phyloP scores from a whole-genome alignment of 2,888 invertebrate species.

The Halictus ligatus region DNA sequence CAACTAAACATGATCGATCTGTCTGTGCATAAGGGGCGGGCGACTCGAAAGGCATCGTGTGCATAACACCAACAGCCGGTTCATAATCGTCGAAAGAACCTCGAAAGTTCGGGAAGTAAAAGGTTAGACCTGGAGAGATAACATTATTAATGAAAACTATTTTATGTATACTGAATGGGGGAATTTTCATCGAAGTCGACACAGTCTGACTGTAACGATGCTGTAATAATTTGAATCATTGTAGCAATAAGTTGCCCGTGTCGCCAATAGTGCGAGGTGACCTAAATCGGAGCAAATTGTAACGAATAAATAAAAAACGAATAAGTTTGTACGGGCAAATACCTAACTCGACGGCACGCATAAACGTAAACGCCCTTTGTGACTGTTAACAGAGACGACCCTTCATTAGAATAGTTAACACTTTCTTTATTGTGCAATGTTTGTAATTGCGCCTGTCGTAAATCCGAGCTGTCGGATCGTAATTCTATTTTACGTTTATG shows the following conservation, averaged over 20 bases:
- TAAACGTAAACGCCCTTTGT: background rate
- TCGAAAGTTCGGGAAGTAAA: constrained; percentile 6
- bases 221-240: background rate
- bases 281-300: background rate
- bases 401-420: constrained; percentile 10
- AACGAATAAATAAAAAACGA: background rate
- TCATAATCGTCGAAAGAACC: constrained; percentile 2
- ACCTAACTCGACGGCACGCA: background rate
- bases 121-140: background rate
- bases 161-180: background rate
- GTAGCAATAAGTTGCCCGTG: background rate
- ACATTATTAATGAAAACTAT: background rate
- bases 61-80: background rate
- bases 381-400: background rate
- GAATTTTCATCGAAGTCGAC: too few species aligned
- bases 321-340: background rate
- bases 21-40: background rate
- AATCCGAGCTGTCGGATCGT: background rate
- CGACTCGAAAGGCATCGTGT: constrained; percentile 4
- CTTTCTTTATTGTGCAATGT: background rate
- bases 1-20: background rate
- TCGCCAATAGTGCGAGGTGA: background rate
- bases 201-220: too few species aligned
- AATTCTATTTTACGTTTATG: background rate
- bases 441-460: background rate